Conservation (phyloP, 1,140 invertebrate species). For the Oryctes rhinoceros region DNA sequence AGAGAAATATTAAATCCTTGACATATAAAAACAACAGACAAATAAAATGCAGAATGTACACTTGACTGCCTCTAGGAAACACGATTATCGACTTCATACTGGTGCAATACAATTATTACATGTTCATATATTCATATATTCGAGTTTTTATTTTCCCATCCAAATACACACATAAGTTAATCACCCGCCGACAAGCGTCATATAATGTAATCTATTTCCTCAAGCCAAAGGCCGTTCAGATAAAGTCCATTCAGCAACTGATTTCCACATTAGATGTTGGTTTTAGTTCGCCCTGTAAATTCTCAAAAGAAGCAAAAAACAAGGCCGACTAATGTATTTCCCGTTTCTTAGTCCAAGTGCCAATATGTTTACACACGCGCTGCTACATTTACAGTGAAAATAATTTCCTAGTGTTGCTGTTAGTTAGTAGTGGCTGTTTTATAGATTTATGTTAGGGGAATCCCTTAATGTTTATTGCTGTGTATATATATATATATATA, state of each 20-base stretch:
- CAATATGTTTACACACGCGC: neutral
- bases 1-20: too few species aligned
- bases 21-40: too few species aligned
- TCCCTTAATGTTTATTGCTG: neutral
- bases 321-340: neutral
- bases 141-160: neutral
- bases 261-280: slow-evolving; percentile 17
- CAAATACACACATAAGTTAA: neutral
- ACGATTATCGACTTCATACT: too few species aligned
- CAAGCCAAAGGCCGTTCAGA: neutral
- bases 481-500: neutral
- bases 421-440: neutral
- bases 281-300: slow-evolving; percentile 1
- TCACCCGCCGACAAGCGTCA: neutral
- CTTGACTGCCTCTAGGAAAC: too few species aligned
- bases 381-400: neutral
- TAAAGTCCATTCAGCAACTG: slow-evolving; percentile 27
- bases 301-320: slow-evolving; percentile 8
- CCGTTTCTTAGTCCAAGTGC: neutral
- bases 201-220: slow-evolving; percentile 19
- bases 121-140: too few species aligned
- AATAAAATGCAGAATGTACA: too few species aligned
- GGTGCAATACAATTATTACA: too few species aligned
- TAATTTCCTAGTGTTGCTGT: too few species aligned
- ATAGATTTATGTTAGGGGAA: neutral